Evolutionary conservation across 2,113 vertebrate genomes (phyloP).

Genomic region (Cyanoramphus novaezelandiae): DNA sequence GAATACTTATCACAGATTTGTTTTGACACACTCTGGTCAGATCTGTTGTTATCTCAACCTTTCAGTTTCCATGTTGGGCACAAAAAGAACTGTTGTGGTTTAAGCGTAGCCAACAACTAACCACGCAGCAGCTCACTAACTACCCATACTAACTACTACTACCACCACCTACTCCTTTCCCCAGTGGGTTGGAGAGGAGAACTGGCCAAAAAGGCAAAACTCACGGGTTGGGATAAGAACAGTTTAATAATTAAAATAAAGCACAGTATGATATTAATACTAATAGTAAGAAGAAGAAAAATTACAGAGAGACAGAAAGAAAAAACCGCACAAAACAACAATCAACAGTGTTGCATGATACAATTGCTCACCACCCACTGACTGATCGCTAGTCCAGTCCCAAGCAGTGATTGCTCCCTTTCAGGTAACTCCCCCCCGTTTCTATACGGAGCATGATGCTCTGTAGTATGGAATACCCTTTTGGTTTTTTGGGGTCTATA

Average conservation of each 20-base stretch:
- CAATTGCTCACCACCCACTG: neutral
- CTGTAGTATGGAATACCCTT: neutral
- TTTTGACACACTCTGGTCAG: neutral
- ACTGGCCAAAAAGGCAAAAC: neutral
- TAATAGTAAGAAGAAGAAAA: neutral
- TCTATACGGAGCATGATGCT: neutral
- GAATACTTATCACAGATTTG: neutral
- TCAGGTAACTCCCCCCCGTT: neutral
- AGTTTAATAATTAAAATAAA: neutral
- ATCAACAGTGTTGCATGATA: neutral
- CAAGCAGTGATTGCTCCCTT: neutral
- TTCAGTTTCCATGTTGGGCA: neutral
- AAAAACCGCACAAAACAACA: neutral
- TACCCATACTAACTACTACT: neutral
- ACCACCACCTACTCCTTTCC: neutral
- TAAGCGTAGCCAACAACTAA: neutral
- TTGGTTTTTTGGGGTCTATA: neutral
- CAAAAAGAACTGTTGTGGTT: neutral
- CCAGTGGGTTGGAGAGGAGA: neutral
- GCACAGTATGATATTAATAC: neutral
- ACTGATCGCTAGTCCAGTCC: neutral
- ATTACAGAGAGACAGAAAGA: neutral
- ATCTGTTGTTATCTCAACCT: neutral
- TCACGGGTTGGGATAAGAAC: neutral
- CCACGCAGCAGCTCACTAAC: neutral